Conservation (phyloP, 2,113 vertebrate genomes). For the Neoarius graeffei region DNA sequence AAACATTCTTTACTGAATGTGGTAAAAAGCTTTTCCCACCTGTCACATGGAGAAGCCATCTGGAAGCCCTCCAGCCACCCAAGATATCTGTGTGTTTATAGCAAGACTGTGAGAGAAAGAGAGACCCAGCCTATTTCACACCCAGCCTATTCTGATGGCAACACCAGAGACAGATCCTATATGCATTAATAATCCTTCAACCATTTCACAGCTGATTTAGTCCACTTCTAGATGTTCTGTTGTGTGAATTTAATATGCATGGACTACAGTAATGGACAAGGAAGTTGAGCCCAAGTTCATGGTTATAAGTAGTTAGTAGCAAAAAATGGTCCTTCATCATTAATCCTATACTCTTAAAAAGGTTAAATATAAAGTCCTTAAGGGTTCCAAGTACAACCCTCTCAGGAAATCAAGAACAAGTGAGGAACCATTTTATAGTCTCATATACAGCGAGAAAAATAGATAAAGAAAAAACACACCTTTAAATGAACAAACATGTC, state of each 20-base stretch:
- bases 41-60: slow-evolving; percentile 66
- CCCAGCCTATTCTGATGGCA: not conserved
- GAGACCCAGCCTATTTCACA: not conserved
- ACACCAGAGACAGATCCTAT: not conserved
- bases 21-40: slow-evolving; percentile 45
- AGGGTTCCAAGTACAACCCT: not conserved
- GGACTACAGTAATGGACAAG: not conserved
- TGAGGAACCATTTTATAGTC: not conserved
- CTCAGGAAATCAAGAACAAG: not conserved
- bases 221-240: not conserved
- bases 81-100: slow-evolving; percentile 62
- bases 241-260: not conserved
- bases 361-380: not conserved
- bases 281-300: not conserved
- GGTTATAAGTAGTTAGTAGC: not conserved
- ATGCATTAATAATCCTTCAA: not conserved
- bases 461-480: not conserved
- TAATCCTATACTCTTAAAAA: not conserved
- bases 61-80: slow-evolving; percentile 50
- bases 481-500: not conserved
- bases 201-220: not conserved
- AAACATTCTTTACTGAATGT: slow-evolving; percentile 42
- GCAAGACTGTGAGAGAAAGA: slow-evolving; percentile 42
- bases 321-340: not conserved
- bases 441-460: not conserved